These are phyloP conservation scores for Motacilla tschutschensis DNA, from an alignment of 2,113 vertebrate genomes.

Conservation along the genomic window DNA sequence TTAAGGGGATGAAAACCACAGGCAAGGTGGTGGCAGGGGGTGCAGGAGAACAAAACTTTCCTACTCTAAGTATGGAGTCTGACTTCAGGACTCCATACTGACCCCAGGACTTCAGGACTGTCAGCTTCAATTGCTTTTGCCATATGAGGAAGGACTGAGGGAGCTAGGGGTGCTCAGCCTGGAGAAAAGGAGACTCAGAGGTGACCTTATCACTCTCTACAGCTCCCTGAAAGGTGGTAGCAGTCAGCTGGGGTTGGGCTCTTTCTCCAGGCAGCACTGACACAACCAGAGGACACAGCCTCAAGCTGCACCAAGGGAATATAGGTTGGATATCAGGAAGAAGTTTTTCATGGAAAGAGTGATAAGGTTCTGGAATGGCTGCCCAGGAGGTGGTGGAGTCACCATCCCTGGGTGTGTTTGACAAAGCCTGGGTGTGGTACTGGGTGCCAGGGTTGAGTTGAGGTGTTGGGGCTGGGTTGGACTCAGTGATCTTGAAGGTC, in stretches of 20 bases:
- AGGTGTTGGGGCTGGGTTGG: too few relatives aligned
- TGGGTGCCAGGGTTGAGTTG: too few relatives aligned
- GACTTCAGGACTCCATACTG: neutral
- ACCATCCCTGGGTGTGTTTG: too few relatives aligned
- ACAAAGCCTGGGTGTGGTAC: too few relatives aligned
- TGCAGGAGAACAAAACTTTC: neutral
- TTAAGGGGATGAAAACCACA: neutral
- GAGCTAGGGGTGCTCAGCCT: neutral
- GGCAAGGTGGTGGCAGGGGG: neutral
- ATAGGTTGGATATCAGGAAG: too few relatives aligned
- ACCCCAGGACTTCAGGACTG: neutral
- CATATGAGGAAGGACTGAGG: neutral
- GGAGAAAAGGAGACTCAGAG: neutral
- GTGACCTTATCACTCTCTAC: rapidly evolving
- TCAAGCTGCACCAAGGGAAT: neutral
- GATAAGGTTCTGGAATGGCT: too few relatives aligned
- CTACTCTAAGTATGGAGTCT: neutral
- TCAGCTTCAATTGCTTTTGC: neutral
- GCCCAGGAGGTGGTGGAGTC: too few relatives aligned
- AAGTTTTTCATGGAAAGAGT: too few relatives aligned
- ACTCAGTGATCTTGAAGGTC: neutral
- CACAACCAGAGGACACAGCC: neutral
- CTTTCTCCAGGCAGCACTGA: neutral
- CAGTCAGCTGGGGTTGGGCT: neutral
- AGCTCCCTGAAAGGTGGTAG: neutral